A percentile compares a stretch with the other conserved stretches of the same genome.
phyloP scores from a whole-genome alignment of 2,888 invertebrate genomes.

The Drosophila lutescens region DNA sequence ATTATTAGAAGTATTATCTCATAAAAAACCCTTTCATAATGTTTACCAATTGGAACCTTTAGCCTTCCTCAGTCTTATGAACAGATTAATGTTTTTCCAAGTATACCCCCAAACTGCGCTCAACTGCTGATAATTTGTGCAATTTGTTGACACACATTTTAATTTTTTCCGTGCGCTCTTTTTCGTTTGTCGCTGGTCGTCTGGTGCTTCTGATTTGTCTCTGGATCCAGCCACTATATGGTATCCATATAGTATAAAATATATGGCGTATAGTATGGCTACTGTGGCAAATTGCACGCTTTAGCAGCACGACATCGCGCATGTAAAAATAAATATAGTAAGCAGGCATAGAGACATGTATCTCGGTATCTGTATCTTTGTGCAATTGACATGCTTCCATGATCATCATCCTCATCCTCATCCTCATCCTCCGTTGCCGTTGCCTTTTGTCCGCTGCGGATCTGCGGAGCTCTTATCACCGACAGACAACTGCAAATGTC shows the following conservation, averaged over 20 bases:
- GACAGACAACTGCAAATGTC: conserved; percentile 38
- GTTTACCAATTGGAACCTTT: too few relatives aligned
- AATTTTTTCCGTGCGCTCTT: conserved; percentile 33
- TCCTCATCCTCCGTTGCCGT: neutral
- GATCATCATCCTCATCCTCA: conserved; percentile 24
- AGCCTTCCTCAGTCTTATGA: neutral
- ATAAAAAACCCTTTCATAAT: too few relatives aligned
- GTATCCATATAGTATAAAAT: neutral
- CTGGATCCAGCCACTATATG: neutral
- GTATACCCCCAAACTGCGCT: conserved; percentile 2
- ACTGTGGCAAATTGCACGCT: conserved; percentile 42
- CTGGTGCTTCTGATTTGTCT: conserved; percentile 24
- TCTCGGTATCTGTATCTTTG: conserved; percentile 32
- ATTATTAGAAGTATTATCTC: too few relatives aligned
- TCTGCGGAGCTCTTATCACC: conserved; percentile 35
- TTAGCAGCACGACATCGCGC: conserved; percentile 53
- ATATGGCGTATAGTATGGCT: neutral
- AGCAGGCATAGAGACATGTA: neutral
- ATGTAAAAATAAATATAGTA: conserved; percentile 15
- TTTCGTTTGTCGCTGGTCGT: conserved; percentile 17
- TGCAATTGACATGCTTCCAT: conserved; percentile 48
- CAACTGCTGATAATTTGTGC: conserved; percentile 59
- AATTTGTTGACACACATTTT: conserved; percentile 76
- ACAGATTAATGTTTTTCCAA: neutral
- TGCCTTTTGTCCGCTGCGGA: conserved; percentile 4